Base-by-base conservation (phyloP, 92 coral and sea anemone species). In the Phenganax marumi region DNA sequence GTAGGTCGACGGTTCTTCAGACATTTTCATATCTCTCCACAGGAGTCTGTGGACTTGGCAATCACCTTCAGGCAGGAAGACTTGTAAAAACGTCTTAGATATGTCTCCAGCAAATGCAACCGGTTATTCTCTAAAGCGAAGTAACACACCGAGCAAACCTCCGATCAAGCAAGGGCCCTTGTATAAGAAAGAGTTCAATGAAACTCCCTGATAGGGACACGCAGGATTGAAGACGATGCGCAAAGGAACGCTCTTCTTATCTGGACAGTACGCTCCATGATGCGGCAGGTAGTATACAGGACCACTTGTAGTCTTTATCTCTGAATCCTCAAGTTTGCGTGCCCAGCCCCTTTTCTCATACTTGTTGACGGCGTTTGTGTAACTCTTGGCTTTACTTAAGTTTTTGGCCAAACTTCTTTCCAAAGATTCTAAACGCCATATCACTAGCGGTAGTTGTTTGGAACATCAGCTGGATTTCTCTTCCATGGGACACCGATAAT, bases 1-100 rank as follows among this genome's bases (percentile, higher is more conserved):
- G n/a, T n/a, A n/a, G n/a, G n/a, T n/a, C n/a, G 86, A 77, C 0
- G 86, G 81, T 7, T 81, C 81, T 12, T 86, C n/a, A n/a, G n/a
- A n/a, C n/a, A n/a, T n/a, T n/a, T n/a, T n/a, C n/a, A n/a, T n/a
- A n/a, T n/a, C n/a, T n/a, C n/a, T n/a, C n/a, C n/a, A n/a, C n/a
- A n/a, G n/a, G n/a, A n/a, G n/a, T n/a, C n/a, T n/a, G n/a, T n/a
- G n/a, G n/a, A n/a, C n/a, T n/a, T n/a, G n/a, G n/a, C n/a, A n/a
- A n/a, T n/a, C n/a, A n/a, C n/a, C 74, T 58, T 85, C 80, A n/a
- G 64, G 78, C 23, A 81, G 63, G 82, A 48, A 54, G 19, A 87
- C 76, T 64, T 87, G 84, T 52, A 83, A 64, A 23, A 25, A 77
- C 90, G 73, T 87, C 68, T 87, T 87, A 80, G n/a, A n/a, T n/a